Evolutionary conservation across 2,113 vertebrate genomes (phyloP), one percentile per base, ranked within the genome.

Genomic region (Coracopsis vasa): DNA sequence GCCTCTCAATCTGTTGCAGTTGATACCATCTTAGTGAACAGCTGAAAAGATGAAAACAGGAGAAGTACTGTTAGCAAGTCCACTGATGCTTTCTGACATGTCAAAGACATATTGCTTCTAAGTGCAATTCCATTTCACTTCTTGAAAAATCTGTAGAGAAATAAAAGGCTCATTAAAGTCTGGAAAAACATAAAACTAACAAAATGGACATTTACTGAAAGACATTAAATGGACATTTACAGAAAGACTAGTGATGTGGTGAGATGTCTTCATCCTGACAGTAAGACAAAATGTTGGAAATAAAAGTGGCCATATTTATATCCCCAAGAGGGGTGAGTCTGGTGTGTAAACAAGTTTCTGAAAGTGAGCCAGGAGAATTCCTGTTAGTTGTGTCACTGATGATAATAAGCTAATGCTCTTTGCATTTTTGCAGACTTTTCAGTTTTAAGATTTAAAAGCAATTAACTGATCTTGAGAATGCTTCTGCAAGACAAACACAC

Each of bases 281-380:
- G 20, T 54, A 89, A 61, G 23, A 70, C 28, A 86, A 71, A 72
- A 47, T 4, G 8, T 4, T 61, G 44, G 80, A 91, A 87, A 92
- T 54, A 72, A 79, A 87, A 90, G 33, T 51, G 47, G 51, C 18
- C 15, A 23, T 60, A 65, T 92, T 95, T 67, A 48, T 48, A 81
- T 29, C 14, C 90, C 8, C 78, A 53, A 79, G 41, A 78, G 81
- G 15, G n/a, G 5, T 8, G 80, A 69, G 17, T 41, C 31, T 84
- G 39, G 10, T 72, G 44, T 29, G 47, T 91, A 95, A 95, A 95
- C 78, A 88, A 88, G 28, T 61, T 94, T 85, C 70, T 87, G 91
- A 85, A 92, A 88, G 29, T 62, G 51, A 91, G 50, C 80, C 73
- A 92, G 56, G 18, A 92, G 65, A 83, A 92, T 96, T 95, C 90